Percentiles rank a stretch among this genome's conserved stretches.
Evolutionary conservation across 1,140 invertebrate genomes (phyloP).

Genomic region (Nebria ingens): DNA sequence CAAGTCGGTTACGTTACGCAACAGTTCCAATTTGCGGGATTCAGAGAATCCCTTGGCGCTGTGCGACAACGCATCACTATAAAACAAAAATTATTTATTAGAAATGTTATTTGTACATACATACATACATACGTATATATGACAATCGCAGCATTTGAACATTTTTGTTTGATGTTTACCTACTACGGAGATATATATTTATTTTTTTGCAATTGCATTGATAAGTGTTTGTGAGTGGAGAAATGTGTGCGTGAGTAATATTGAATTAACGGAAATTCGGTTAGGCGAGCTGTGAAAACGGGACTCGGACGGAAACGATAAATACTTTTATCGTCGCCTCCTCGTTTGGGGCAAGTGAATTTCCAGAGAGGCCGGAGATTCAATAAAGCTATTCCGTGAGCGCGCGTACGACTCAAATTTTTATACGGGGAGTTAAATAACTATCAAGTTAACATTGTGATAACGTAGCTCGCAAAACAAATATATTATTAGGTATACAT

Average conservation of each 20-base stretch:
- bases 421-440: no score
- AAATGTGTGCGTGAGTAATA: background rate
- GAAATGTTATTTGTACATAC: no score
- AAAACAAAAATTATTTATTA: conserved; percentile 32
- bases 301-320: conserved; percentile 7
- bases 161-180: no score
- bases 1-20: conserved; percentile 67
- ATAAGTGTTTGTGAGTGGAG: background rate
- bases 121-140: background rate
- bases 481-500: no score
- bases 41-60: conserved; percentile 42
- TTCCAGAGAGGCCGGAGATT: background rate
- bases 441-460: no score
- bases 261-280: conserved; percentile 7
- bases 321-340: background rate
- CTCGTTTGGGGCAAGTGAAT: background rate
- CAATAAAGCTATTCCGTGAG: background rate
- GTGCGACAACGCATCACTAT: conserved; percentile 54
- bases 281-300: background rate
- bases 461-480: no score
- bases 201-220: no score
- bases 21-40: conserved; percentile 50
- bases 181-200: no score
- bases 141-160: background rate
- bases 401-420: no score